Evolutionary conservation across 2,113 vertebrate genomes (phyloP).

Genomic region (Clarias batrachus): DNA sequence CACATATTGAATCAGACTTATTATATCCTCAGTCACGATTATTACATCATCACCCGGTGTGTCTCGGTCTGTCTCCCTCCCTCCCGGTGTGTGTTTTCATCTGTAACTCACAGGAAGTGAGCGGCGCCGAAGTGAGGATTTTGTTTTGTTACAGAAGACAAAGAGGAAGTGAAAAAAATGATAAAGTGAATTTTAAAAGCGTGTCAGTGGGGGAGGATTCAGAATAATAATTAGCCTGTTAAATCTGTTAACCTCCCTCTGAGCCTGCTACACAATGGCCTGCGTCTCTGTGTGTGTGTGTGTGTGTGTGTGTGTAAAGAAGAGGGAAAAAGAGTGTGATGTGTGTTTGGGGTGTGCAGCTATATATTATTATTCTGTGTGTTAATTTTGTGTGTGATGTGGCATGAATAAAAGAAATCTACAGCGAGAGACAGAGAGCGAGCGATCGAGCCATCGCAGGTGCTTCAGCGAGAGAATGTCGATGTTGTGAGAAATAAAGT

Average conservation of each 20-base stretch:
- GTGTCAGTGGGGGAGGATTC: slow-evolving; percentile 48
- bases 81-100: neutral
- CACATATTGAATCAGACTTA: neutral
- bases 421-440: neutral
- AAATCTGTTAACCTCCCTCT: slow-evolving; percentile 53
- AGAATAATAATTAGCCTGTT: slow-evolving; percentile 49
- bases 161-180: slow-evolving; percentile 40
- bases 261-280: slow-evolving; percentile 41
- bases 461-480: neutral
- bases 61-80: neutral
- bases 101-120: neutral
- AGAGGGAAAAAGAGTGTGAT: neutral
- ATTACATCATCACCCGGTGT: neutral
- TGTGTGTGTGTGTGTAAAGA: neutral
- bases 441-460: neutral
- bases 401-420: neutral
- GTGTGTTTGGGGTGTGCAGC: neutral
- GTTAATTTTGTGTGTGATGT: neutral
- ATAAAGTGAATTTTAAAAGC: slow-evolving; percentile 46
- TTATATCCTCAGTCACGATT: neutral
- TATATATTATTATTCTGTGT: neutral
- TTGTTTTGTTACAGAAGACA: slow-evolving; percentile 21
- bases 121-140: slow-evolving; percentile 12
- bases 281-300: slow-evolving; percentile 24
- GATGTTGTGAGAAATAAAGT: neutral